Evolutionary conservation across 2,888 invertebrate genomes (phyloP).

Genomic region (Meteorus cinctellus): DNA sequence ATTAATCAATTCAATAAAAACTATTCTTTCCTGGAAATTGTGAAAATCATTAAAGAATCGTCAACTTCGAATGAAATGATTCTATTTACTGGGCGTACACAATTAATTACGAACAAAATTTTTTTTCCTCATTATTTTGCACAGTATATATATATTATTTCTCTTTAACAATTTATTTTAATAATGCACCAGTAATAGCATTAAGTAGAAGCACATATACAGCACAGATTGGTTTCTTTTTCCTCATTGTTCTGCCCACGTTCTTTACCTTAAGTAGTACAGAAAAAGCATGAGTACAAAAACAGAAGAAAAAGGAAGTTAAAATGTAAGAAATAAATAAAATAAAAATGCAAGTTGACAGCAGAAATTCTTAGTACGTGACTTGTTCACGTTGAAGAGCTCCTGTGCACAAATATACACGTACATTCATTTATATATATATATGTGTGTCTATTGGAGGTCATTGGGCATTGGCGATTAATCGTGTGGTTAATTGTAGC

Average conservation of each 20-base stretch:
- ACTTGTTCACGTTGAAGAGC: slow-evolving; percentile 5
- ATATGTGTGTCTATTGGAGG: not conserved
- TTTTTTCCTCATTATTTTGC: not conserved
- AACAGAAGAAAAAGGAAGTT: not conserved
- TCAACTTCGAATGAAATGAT: too few relatives aligned
- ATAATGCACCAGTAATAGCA: not conserved
- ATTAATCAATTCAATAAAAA: too few relatives aligned
- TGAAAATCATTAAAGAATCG: too few relatives aligned
- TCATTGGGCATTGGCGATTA: slow-evolving; percentile 12
- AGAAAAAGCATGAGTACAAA: not conserved
- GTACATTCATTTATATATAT: not conserved
- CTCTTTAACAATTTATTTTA: slow-evolving; percentile 1
- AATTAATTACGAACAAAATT: slow-evolving; percentile 5
- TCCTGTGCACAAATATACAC: not conserved
- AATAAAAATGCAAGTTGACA: not conserved
- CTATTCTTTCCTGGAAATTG: too few relatives aligned
- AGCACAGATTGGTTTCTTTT: not conserved
- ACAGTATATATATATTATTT: not conserved
- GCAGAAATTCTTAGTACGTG: slow-evolving; percentile 14
- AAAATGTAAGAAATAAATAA: not conserved
- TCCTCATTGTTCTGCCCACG: slow-evolving; percentile 25
- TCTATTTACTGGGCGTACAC: too few relatives aligned
- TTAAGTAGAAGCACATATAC: not conserved
- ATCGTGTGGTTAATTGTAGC: slow-evolving; percentile 3
- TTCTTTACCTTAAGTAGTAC: not conserved